phyloP scores from a whole-genome alignment of 1,140 invertebrate genomes.

The Drosophila sturtevanti region DNA sequence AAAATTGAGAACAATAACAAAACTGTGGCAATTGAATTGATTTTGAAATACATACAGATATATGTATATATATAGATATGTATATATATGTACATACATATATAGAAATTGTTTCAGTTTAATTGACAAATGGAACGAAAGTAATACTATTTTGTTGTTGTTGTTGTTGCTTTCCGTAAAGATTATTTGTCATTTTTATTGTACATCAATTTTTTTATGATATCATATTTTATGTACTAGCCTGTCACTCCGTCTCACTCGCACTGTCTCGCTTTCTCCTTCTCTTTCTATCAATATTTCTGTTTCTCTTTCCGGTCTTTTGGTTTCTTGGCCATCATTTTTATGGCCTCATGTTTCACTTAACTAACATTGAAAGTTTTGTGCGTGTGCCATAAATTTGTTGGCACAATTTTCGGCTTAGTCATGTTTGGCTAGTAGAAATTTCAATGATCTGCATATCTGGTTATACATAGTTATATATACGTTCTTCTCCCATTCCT shows the following conservation, averaged over 20 bases:
- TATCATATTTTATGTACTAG: constrained; percentile 24
- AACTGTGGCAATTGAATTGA: background rate
- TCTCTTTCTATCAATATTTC: background rate
- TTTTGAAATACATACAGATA: background rate
- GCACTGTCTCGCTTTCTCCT: background rate
- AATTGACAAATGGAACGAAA: constrained; percentile 8
- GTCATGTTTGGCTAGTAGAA: constrained; percentile 52
- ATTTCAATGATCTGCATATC: constrained; percentile 76
- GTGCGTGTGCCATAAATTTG: constrained; percentile 54
- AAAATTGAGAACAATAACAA: no score
- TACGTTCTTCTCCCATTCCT: constrained; percentile 14
- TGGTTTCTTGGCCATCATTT: constrained; percentile 49
- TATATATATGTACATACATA: no score
- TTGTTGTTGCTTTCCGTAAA: background rate
- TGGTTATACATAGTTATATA: constrained; percentile 32
- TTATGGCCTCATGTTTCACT: constrained; percentile 74
- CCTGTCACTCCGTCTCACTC: background rate
- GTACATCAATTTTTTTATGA: constrained; percentile 3
- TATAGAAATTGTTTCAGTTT: background rate
- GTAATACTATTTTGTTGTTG: background rate
- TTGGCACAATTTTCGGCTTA: constrained; percentile 29
- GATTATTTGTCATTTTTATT: constrained; percentile 9
- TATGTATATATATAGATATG: no score
- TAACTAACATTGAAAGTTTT: constrained; percentile 47
- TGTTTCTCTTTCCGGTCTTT: background rate